phyloP scores from a whole-genome alignment of 2,113 vertebrate species.

The Paralichthys olivaceus region DNA sequence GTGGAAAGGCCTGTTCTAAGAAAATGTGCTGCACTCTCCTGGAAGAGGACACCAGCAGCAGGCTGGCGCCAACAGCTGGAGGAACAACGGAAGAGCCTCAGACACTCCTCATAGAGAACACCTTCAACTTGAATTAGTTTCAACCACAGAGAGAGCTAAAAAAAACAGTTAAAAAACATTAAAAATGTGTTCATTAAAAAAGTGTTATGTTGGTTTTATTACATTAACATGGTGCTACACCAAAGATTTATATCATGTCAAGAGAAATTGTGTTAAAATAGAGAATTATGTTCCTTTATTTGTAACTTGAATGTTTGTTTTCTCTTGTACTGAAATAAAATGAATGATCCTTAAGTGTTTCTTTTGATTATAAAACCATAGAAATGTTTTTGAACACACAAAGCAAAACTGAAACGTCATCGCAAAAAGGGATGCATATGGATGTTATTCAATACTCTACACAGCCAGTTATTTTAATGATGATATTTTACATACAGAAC shows the following conservation, averaged over 20 bases:
- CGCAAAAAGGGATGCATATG: neutral
- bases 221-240: constrained; percentile 23
- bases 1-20: constrained; percentile 69
- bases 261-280: constrained; percentile 7
- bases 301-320: neutral
- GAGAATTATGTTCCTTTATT: neutral
- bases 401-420: too few relatives aligned
- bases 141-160: neutral
- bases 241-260: constrained; percentile 19
- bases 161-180: neutral
- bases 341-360: neutral
- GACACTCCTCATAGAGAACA: constrained; percentile 69
- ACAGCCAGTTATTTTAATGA: too few relatives aligned
- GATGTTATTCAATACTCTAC: neutral
- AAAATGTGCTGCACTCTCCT: constrained; percentile 76
- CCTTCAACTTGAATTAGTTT: constrained; percentile 42
- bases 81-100: constrained; percentile 51
- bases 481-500: neutral
- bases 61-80: constrained; percentile 26
- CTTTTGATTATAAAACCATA: neutral
- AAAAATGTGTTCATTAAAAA: neutral
- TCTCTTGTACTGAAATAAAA: constrained; percentile 31
- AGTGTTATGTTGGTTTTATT: constrained; percentile 4
- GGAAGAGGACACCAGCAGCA: constrained; percentile 16
- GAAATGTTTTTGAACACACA: too few relatives aligned